phyloP scores from a whole-genome alignment of 2,797 vertebrate genomes.

The Linurgus olivaceus region DNA sequence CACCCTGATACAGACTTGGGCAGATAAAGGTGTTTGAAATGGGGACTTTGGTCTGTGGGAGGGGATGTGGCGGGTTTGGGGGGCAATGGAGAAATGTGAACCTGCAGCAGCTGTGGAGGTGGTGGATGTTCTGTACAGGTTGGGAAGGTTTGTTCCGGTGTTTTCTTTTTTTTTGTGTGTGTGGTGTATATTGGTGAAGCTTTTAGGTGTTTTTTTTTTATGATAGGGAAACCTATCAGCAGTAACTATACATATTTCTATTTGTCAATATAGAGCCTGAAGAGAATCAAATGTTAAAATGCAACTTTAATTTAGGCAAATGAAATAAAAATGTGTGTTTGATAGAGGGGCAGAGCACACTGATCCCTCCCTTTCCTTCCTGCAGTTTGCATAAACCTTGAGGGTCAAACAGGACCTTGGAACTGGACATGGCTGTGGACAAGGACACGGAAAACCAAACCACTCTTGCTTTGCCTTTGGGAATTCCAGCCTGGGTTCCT shows the following conservation, averaged over 20 bases:
- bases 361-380: background rate
- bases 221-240: too few species aligned
- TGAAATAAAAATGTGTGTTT: background rate
- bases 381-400: conserved; percentile 45
- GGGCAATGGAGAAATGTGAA: background rate
- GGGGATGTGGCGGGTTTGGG: background rate
- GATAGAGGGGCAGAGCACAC: background rate
- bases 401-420: background rate
- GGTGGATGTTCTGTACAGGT: background rate
- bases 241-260: background rate
- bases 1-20: background rate
- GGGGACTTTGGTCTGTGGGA: background rate
- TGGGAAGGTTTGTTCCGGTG: too few species aligned
- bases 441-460: too few species aligned
- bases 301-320: too few species aligned
- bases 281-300: background rate
- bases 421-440: too few species aligned
- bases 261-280: too few species aligned
- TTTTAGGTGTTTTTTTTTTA: too few species aligned
- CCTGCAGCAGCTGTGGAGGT: background rate
- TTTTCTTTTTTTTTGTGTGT: background rate
- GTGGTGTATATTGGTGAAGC: too few species aligned
- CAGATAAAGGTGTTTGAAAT: background rate
- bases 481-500: too few species aligned
- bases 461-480: too few species aligned